phyloP scores from a whole-genome alignment of 2,113 vertebrate species.

The Holacanthus passer region DNA sequence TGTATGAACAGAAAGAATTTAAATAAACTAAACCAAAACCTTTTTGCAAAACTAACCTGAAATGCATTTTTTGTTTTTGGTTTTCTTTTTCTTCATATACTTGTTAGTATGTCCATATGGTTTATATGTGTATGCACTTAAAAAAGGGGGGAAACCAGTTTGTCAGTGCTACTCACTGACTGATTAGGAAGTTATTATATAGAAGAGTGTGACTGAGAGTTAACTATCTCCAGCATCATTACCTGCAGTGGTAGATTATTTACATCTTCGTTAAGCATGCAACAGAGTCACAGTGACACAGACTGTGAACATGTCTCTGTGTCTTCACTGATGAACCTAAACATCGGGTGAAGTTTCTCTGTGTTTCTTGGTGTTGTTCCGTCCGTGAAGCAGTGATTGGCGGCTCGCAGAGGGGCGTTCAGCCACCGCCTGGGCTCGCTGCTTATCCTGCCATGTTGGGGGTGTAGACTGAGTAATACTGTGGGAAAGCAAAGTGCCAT shows the following conservation, averaged over 20 bases:
- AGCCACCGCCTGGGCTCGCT: conserved; percentile 47
- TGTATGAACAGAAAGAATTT: too few relatives aligned
- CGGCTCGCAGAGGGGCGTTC: conserved; percentile 42
- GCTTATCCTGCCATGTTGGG: conserved; percentile 75
- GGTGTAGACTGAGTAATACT: conserved; percentile 75
- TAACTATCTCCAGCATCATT: conserved; percentile 12
- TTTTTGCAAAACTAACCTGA: too few relatives aligned
- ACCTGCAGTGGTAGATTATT: conserved; percentile 44
- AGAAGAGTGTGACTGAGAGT: conserved; percentile 12
- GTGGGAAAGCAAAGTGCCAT: conserved; percentile 77
- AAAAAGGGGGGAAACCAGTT: too few relatives aligned
- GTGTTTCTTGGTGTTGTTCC: background rate
- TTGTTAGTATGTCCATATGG: too few relatives aligned
- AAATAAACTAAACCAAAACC: too few relatives aligned
- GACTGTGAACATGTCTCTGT: background rate
- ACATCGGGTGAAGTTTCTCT: background rate
- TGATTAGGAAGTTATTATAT: conserved; percentile 37
- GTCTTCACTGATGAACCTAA: background rate
- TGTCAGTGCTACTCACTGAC: background rate
- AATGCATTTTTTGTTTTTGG: too few relatives aligned
- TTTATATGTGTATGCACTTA: too few relatives aligned
- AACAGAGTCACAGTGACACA: conserved; percentile 1
- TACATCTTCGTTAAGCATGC: conserved; percentile 5
- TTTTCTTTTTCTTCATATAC: too few relatives aligned
- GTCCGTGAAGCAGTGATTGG: conserved; percentile 43